Conservation (phyloP, 2,113 vertebrate genomes). For the Capra hircus region DNA sequence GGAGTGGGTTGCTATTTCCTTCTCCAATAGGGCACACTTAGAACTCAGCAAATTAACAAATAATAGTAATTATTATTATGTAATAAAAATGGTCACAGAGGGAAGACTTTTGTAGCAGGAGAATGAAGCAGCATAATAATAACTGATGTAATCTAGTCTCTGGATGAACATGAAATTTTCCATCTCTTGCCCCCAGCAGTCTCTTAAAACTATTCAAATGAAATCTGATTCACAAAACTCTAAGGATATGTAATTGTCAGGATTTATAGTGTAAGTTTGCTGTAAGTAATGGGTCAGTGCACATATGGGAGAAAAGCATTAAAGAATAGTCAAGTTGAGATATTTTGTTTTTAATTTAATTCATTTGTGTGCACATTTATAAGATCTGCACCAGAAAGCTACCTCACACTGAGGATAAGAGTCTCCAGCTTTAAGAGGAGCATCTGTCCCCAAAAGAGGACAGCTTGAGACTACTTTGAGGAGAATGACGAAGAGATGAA, state of each 20-base stretch:
- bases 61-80: neutral
- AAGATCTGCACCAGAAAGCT: neutral
- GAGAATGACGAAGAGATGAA: neutral
- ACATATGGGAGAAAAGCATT: slow-evolving; percentile 3
- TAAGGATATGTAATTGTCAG: neutral
- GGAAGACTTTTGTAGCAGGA: neutral
- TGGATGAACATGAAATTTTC: slow-evolving; percentile 19
- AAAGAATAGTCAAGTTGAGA: neutral
- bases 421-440: neutral
- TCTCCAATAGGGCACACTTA: neutral
- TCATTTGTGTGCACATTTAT: neutral
- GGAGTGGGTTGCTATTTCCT: neutral
- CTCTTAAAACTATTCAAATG: slow-evolving; percentile 47
- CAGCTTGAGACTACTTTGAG: neutral
- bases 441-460: neutral
- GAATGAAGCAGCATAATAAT: neutral
- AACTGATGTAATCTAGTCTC: slow-evolving; percentile 1
- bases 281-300: slow-evolving; percentile 16
- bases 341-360: neutral
- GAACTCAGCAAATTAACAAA: slow-evolving; percentile 14
- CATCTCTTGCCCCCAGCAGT: neutral
- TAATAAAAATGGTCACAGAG: slow-evolving; percentile 22
- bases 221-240: slow-evolving; percentile 17
- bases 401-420: neutral
- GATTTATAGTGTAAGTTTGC: slow-evolving; percentile 28